A percentile compares a stretch with the other conserved stretches of the same genome.
Conservation (phyloP, 2,113 vertebrate genomes). For the Apteryx owenii region DNA sequence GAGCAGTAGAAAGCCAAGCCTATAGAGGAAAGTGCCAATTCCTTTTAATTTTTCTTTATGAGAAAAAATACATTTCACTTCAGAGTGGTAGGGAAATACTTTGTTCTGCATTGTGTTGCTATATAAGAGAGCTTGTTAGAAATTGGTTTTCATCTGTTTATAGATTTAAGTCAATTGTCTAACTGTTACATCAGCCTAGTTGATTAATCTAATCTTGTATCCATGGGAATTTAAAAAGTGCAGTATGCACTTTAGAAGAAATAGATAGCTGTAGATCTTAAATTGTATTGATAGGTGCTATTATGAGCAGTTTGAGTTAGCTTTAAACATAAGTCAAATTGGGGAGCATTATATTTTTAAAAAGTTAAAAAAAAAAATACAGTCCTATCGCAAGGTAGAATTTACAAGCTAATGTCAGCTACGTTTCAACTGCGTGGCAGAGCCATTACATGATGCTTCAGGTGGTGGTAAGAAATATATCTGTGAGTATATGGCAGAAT, state of each 20-base stretch:
- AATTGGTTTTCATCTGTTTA: background rate
- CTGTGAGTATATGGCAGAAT: background rate
- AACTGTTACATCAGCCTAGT: background rate
- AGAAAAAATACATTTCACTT: background rate
- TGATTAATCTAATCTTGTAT: background rate
- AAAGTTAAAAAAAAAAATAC: background rate
- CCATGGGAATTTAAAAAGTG: background rate
- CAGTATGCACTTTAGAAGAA: background rate
- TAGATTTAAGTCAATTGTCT: constrained; percentile 12
- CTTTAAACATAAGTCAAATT: background rate
- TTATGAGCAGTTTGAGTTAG: background rate
- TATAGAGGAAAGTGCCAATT: background rate
- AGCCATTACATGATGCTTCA: background rate
- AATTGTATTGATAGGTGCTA: background rate
- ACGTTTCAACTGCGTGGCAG: background rate
- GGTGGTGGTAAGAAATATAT: background rate
- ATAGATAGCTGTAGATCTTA: background rate
- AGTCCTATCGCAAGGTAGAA: background rate
- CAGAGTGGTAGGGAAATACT: background rate
- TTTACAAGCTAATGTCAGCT: background rate
- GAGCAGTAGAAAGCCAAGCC: background rate
- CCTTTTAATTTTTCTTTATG: background rate
- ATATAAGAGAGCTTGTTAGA: background rate
- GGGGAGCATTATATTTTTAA: background rate
- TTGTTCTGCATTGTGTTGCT: background rate